Evolutionary conservation across 2,797 vertebrate genomes (phyloP), one percentile per base, ranked within the genome.

Genomic region (Crax fasciolata): DNA sequence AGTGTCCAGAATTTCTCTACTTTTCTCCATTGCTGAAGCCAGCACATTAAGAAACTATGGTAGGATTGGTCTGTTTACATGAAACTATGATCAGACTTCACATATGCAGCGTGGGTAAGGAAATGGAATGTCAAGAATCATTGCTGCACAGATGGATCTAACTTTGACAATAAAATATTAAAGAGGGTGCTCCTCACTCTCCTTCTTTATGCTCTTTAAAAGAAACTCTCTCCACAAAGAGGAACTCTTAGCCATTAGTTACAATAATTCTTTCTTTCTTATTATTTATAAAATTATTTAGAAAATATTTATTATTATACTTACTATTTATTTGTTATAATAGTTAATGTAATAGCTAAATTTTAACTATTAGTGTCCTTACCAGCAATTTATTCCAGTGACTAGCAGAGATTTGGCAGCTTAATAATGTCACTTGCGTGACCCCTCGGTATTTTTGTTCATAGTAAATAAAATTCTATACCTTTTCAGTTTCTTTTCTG

Each of bases 1-100:
- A 77, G 9, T 9, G 11, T 91, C 73, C 70, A 93, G 38, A 86
- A 75, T 39, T 27, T 72, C 21, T 74, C 16, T 78, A 41, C 19
- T 90, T 95, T 91, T 84, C 66, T 84, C 70, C 73, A 16, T 2
- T 86, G 49, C 58, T 81, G 41, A 72, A 95, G 66, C 44, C 83
- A 94, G 11, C 5, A 46, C 16, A 67, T 67, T 67, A 52, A 74
- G 74, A 80, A 83, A 39, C 4, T 48, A 4, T 9, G 13, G 14
- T 57, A 23, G 57, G 48, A 57, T 52, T 61, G 9, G 3, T 71
- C 87, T 49, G 12, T 67, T 85, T 82, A 18, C 24, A 11, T 77
- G 16, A 7, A 38, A 66, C 32, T 77, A 15, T 7, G n/a, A 30
- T 4, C 6, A 54, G 9, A 5, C 10, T 80, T 57, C 24, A 17